Conservation (phyloP, 2,888 invertebrate genomes). For the Chirona hameri region DNA sequence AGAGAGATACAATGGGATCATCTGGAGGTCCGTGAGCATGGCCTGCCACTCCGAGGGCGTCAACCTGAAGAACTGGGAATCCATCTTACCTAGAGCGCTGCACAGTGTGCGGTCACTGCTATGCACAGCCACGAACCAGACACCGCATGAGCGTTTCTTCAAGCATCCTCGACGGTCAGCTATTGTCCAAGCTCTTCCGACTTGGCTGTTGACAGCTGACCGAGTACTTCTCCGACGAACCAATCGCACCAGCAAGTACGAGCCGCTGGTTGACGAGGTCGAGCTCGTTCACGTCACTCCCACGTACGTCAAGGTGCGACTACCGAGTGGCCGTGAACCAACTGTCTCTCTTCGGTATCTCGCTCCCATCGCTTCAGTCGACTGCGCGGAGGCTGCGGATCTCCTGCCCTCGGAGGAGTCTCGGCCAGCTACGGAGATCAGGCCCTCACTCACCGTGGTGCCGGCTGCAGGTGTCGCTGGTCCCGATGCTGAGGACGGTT, state of each 20-base stretch:
- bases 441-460: too few relatives aligned
- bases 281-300: constrained; percentile 25
- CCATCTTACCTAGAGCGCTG: constrained; percentile 27
- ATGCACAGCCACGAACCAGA: constrained; percentile 31
- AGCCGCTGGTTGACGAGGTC: constrained; percentile 5
- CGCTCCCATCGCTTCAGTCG: too few relatives aligned
- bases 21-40: constrained; percentile 22
- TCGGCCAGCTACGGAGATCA: too few relatives aligned
- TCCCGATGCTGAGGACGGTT: too few relatives aligned
- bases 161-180: not conserved
- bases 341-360: not conserved
- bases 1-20: constrained; percentile 26
- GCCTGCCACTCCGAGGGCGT: constrained; percentile 14
- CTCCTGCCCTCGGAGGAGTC: too few relatives aligned
- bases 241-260: not conserved
- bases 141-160: constrained; percentile 32
- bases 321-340: not conserved
- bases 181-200: constrained; percentile 28
- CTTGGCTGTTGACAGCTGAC: constrained; percentile 27
- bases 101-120: constrained; percentile 31
- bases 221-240: constrained; percentile 13
- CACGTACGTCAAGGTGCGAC: not conserved
- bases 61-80: constrained; percentile 26
- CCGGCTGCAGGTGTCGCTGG: too few relatives aligned
- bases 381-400: too few relatives aligned